Evolutionary conservation across 2,113 vertebrate genomes (phyloP), one percentile per base, ranked within the genome.

Genomic region (Lophius piscatorius): DNA sequence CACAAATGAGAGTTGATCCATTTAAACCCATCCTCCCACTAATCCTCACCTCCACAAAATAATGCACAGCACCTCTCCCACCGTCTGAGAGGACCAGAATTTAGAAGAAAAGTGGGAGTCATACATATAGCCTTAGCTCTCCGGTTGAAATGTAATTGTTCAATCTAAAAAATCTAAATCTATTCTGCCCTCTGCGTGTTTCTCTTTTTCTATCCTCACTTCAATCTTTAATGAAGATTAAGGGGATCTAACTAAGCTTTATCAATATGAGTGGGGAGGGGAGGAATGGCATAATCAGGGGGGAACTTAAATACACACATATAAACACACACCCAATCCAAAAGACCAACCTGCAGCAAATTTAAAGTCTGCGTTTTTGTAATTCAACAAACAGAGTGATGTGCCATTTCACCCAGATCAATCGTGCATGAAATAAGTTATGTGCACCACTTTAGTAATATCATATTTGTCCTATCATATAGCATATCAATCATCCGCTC

Each of bases 221-320:
- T 89, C 49, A 88, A 89, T 88, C 78, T 90, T 89, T 90, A 90
- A 91, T 90, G 87, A 87, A 86, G 82, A 91, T 83, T 75, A 85
- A 89, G 66, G 62, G 70, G 74, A 69, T 66, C 67, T 61, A 83
- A 87, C 80, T 78, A 87, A 86, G 76, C 69, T 82, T 89, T 76
- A 89, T 90, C 84, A 85, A 83, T 76, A 81, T 73, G 70, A 74
- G 65, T 70, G 74, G 76, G 80, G 70, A 84, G 74, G 52, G 69
- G 57, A 70, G 20, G 58, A 61, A 66, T 40, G 38, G 52, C 44
- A 54, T 55, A 42, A 49, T 48, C 41, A 40, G 23, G 50, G 29
- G 29, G 33, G 17, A 54, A 47, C 40, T 40, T 16, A 4, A 18
- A 52, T 21, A 48, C 28, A 35, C 58, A 39, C 36, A 45, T 11